These are phyloP conservation scores for Pseudois nayaur DNA, from an alignment of 2,113 vertebrate species.

Conservation along the genomic window DNA sequence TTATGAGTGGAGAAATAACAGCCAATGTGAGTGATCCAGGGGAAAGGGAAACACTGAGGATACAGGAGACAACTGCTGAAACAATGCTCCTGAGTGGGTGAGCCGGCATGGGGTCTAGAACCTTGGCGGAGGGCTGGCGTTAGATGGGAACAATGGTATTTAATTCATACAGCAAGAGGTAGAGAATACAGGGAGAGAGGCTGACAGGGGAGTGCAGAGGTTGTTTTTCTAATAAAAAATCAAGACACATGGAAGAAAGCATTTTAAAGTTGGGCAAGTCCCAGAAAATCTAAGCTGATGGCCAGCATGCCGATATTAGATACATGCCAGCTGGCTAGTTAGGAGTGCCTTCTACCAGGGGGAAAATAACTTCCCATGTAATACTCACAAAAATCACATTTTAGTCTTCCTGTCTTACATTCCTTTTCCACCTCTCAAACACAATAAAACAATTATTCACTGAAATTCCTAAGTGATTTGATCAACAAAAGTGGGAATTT, in stretches of 20 bases:
- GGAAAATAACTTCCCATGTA: neutral
- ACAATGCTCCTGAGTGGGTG: neutral
- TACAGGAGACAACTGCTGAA: neutral
- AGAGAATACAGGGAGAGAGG: neutral
- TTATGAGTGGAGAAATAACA: neutral
- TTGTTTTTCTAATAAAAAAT: conserved; percentile 35
- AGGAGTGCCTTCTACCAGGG: neutral
- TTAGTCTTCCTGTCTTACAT: neutral
- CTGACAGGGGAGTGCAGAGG: neutral
- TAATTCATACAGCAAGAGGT: neutral
- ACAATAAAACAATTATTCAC: neutral
- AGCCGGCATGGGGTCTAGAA: neutral
- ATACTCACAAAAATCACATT: neutral
- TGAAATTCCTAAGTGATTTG: neutral
- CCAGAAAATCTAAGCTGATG: conserved; percentile 15
- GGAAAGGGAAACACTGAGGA: neutral
- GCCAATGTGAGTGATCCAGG: neutral
- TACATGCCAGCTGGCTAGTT: neutral
- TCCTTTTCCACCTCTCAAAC: neutral
- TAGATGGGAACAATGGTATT: neutral
- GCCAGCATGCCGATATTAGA: neutral
- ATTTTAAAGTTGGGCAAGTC: neutral
- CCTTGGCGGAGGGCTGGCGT: neutral
- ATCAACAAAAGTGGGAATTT: neutral
- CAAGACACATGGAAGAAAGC: neutral